Conservation (phyloP, 2,888 invertebrate species). For the Drosophila subsilvestris region DNA sequence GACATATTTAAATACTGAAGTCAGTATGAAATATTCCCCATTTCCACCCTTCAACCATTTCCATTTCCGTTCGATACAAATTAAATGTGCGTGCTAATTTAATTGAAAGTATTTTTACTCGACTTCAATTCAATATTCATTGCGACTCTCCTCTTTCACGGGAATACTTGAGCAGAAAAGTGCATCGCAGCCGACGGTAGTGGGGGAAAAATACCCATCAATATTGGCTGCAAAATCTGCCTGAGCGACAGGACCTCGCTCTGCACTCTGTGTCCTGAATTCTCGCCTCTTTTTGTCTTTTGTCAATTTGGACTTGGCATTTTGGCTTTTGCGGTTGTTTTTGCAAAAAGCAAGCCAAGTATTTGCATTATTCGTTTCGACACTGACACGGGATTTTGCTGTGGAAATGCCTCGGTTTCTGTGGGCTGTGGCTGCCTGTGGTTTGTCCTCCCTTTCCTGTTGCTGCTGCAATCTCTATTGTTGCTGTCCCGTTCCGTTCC, state of each 20-base stretch:
- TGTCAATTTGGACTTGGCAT: conserved; percentile 28
- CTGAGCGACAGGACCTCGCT: no score
- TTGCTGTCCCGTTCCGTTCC: neutral
- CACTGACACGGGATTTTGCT: conserved; percentile 37
- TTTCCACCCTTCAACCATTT: neutral
- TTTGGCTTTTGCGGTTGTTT: conserved; percentile 55
- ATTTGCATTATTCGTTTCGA: conserved; percentile 53
- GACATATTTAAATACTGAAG: conserved; percentile 6
- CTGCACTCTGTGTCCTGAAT: neutral
- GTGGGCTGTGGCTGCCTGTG: conserved; percentile 40
- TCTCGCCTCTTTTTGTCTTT: conserved; percentile 7
- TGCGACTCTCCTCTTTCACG: neutral
- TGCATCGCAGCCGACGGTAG: neutral
- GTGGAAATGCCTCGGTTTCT: conserved; percentile 31
- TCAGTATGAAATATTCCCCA: conserved; percentile 19
- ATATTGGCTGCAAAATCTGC: neutral
- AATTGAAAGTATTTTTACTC: conserved; percentile 1
- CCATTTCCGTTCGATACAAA: conserved; percentile 1
- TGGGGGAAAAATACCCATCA: neutral
- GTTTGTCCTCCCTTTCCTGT: conserved; percentile 32
- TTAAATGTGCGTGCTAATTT: neutral
- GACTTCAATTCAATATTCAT: neutral
- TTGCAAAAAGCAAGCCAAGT: conserved; percentile 5
- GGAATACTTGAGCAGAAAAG: no score
- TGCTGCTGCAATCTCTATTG: neutral